A percentile compares a stretch with the other conserved stretches of the same genome.
These are phyloP conservation scores for Caenorhabditis remanei DNA, from an alignment of 1,140 invertebrate genomes.

Conservation along the genomic window DNA sequence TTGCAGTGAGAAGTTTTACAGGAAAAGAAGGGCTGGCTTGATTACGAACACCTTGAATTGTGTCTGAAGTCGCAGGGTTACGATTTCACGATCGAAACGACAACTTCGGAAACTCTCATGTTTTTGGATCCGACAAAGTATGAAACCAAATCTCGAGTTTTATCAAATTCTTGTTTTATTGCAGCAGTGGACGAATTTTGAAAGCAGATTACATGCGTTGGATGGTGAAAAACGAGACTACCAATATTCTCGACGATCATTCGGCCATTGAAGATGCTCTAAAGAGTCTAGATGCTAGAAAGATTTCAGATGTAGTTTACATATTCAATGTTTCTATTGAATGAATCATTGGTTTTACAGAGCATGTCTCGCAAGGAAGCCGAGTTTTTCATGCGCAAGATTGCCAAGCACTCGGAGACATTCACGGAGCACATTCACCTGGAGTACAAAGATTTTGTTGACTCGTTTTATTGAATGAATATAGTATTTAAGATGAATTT, in stretches of 20 bases:
- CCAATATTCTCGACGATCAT: conserved; percentile 36
- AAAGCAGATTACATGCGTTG: conserved; percentile 3
- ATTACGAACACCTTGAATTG: conserved; percentile 34
- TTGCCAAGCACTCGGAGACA: conserved; percentile 1
- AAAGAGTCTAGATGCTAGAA: conserved; percentile 23
- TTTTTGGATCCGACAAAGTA: conserved; percentile 27
- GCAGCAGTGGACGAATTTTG: neutral
- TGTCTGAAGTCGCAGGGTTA: conserved; percentile 32
- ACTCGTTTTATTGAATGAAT: conserved; percentile 24
- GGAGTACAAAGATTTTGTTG: conserved; percentile 34
- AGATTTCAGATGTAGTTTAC: conserved; percentile 5
- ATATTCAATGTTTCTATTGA: too few relatives aligned
- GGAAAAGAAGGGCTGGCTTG: conserved; percentile 23
- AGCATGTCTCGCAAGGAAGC: conserved; percentile 38
- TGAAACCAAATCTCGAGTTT: neutral
- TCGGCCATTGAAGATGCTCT: conserved; percentile 34
- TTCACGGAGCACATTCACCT: conserved; percentile 12
- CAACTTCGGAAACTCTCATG: neutral
- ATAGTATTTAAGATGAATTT: neutral
- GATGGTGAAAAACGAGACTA: conserved; percentile 43
- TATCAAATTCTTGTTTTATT: neutral
- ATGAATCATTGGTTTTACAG: neutral
- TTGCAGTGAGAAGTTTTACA: neutral
- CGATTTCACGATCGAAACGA: neutral
- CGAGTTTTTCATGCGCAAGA: conserved; percentile 44